A percentile compares a stretch with the other conserved stretches of the same genome.
phyloP scores from a whole-genome alignment of 2,888 invertebrate species.

The Scaptomyza caliginosa region DNA sequence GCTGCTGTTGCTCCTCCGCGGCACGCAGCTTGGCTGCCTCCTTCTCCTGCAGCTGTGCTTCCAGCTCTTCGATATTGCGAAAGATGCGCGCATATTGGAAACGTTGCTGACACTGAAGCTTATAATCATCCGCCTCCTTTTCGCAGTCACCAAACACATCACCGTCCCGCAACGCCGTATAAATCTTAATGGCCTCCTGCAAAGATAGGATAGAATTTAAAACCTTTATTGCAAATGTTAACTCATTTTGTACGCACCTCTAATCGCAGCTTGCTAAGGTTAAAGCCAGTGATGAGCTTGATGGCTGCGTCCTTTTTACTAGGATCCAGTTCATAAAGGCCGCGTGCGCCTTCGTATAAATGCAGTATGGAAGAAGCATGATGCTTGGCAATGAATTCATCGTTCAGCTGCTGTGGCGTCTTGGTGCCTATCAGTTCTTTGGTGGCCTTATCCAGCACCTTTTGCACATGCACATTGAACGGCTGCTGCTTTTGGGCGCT shows the following conservation, averaged over 20 bases:
- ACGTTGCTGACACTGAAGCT: slow-evolving; percentile 88
- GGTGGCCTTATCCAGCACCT: slow-evolving; percentile 82
- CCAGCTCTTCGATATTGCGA: slow-evolving; percentile 81
- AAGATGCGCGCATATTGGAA: slow-evolving; percentile 93
- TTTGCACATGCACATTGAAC: slow-evolving; percentile 79
- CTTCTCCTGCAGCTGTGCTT: slow-evolving; percentile 74
- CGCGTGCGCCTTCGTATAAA: slow-evolving; percentile 92
- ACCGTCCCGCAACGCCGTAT: slow-evolving; percentile 90
- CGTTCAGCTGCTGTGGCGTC: slow-evolving; percentile 87
- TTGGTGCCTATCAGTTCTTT: slow-evolving; percentile 85
- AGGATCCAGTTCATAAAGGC: slow-evolving; percentile 90
- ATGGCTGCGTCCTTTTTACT: slow-evolving; percentile 88
- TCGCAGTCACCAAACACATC: slow-evolving; percentile 91
- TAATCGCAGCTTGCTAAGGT: slow-evolving; percentile 83
- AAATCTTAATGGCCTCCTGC: slow-evolving; percentile 92
- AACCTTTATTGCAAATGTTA: neutral
- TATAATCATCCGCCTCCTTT: slow-evolving; percentile 88
- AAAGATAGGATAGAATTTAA: neutral
- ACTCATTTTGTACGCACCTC: slow-evolving; percentile 66
- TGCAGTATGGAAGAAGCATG: slow-evolving; percentile 88
- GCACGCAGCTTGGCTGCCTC: slow-evolving; percentile 72
- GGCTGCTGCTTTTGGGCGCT: slow-evolving; percentile 47
- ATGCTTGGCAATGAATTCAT: slow-evolving; percentile 87
- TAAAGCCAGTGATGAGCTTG: slow-evolving; percentile 86
- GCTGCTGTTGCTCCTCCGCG: slow-evolving; percentile 65